Evolutionary conservation across 2,113 vertebrate genomes (phyloP).

Genomic region (Sardina pilchardus): DNA sequence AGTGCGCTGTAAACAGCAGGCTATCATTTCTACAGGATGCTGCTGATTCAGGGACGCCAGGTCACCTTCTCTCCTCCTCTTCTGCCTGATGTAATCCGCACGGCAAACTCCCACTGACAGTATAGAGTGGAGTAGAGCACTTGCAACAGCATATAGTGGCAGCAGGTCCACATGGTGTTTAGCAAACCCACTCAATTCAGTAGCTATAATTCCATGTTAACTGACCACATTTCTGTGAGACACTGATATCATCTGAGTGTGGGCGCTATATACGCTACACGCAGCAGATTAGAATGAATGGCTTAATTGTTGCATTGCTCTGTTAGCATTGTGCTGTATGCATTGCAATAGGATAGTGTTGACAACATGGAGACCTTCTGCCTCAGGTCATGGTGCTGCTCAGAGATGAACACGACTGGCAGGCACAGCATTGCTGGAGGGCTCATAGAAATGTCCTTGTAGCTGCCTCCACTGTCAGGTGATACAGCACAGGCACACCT

Average conservation of each 20-base stretch:
- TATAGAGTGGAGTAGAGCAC: neutral
- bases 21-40: constrained; percentile 53
- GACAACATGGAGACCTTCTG: neutral
- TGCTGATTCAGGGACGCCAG: constrained; percentile 61
- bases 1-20: constrained; percentile 24
- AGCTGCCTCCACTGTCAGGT: neutral
- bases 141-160: neutral
- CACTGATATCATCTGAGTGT: neutral
- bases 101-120: neutral
- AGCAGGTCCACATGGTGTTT: neutral
- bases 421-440: neutral
- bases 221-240: neutral
- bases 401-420: neutral
- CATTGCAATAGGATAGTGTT: neutral
- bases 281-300: neutral
- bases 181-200: neutral
- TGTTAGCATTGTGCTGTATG: neutral
- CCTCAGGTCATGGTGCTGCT: neutral
- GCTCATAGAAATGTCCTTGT: neutral
- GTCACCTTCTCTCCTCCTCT: constrained; percentile 51
- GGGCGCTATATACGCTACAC: neutral
- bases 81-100: neutral
- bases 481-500: neutral
- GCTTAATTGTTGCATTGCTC: neutral
- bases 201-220: neutral